Evolutionary conservation across 2,113 vertebrate genomes (phyloP).

Genomic region (Tympanuchus pallidicinctus): DNA sequence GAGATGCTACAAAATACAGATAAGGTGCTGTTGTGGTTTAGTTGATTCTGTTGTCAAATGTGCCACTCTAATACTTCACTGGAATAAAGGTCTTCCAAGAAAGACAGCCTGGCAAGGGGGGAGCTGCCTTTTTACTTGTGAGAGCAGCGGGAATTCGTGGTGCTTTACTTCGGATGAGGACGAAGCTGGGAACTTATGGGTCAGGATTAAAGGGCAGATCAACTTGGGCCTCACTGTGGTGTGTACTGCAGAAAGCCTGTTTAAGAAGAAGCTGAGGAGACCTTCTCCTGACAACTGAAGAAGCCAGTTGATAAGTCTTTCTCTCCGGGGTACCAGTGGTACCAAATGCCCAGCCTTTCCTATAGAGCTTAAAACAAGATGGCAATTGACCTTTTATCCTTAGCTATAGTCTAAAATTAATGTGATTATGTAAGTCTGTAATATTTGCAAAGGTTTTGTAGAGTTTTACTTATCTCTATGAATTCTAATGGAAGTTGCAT

Average conservation of each 20-base stretch:
- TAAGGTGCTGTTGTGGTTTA: no score
- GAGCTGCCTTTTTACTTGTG: background rate
- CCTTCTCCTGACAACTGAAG: background rate
- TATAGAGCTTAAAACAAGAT: background rate
- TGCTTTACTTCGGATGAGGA: background rate
- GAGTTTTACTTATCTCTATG: background rate
- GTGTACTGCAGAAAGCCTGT: background rate
- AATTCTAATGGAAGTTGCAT: background rate
- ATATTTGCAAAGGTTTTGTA: background rate
- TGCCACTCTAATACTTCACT: background rate
- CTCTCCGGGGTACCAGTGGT: background rate
- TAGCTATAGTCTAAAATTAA: background rate
- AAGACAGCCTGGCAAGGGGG: background rate
- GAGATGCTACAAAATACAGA: background rate
- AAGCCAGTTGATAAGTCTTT: background rate
- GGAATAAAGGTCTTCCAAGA: background rate
- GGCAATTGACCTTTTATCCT: background rate
- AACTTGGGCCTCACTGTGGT: background rate
- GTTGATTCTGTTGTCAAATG: background rate
- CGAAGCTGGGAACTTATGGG: background rate
- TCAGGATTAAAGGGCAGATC: background rate
- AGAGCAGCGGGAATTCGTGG: background rate
- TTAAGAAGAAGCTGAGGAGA: background rate
- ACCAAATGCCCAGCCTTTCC: background rate
- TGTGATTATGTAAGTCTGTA: background rate